Evolutionary conservation across 2,113 vertebrate species (phyloP).

Genomic region (Tupaia tana): DNA sequence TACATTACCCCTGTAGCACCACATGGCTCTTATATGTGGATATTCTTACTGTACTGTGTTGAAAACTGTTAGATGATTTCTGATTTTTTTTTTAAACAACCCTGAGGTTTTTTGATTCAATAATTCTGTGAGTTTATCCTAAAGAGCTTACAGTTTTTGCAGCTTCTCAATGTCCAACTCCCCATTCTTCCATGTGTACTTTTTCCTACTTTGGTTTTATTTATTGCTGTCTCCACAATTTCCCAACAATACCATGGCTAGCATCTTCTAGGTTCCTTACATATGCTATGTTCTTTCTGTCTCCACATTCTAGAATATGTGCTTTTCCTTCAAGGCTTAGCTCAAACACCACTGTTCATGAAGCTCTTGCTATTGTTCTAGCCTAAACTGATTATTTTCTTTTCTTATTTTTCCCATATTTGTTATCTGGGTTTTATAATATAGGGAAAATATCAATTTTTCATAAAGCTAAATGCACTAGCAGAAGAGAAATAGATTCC

Average conservation of each 20-base stretch:
- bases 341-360: neutral
- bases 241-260: neutral
- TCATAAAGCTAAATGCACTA: neutral
- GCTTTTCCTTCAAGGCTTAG: neutral
- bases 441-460: neutral
- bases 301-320: neutral
- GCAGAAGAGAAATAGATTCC: neutral
- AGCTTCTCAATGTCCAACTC: neutral
- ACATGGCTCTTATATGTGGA: neutral
- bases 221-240: neutral
- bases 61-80: slow-evolving; percentile 28
- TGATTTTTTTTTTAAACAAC: slow-evolving; percentile 8
- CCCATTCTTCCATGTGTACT: neutral
- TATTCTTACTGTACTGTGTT: slow-evolving; percentile 26
- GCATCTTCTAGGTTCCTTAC: neutral
- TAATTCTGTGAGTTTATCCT: slow-evolving; percentile 25
- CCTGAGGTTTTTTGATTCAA: neutral
- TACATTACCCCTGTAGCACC: too few species aligned
- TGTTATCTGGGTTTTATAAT: neutral
- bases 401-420: slow-evolving; percentile 16
- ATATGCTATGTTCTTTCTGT: neutral
- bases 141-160: neutral
- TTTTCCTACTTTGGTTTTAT: neutral
- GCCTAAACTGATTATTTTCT: neutral
- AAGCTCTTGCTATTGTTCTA: slow-evolving; percentile 35